Evolutionary conservation across 2,113 vertebrate species (phyloP), one percentile per base, ranked within the genome.

Genomic region (Xiphophorus couchianus): DNA sequence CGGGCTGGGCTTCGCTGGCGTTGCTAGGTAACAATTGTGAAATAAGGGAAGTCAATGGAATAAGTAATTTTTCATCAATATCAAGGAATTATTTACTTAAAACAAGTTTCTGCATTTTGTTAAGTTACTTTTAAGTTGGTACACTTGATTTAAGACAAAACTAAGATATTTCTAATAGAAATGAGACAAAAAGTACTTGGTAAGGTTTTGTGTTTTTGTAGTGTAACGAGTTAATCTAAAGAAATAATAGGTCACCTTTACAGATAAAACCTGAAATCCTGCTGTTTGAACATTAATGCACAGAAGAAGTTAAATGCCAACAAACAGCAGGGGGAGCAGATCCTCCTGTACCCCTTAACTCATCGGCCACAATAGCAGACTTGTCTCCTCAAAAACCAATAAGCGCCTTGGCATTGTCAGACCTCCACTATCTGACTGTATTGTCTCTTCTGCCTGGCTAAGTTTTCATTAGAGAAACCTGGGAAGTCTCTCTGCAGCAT

Each of bases 391-490:
- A 74, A 80, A 90, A 87, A 90, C 68, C 84, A 91, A 88, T 73
- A 88, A 78, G 66, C 71, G 77, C 66, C 71, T 80, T 86, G 71
- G 69, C 71, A 78, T 83, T 89, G 80, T 80, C 70, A 77, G 70
- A 37, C 51, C 42, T 69, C 80, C 75, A 81, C 80, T 92, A 86
- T 91, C 82, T n/a, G 72, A 67, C 86, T 80, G 74, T 76, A 90
- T 89, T 85, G 86, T 90, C 85, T 84, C 68, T 82, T 89, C 73
- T 87, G 74, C 74, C 67, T 86, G 60, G 85, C 88, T 85, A 80
- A 80, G 77, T 89, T 93, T 94, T 93, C 89, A 93, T 93, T 94
- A 91, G 92, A 91, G 22, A 81, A 83, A 84, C 54, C 72, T 71
- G 74, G 83, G 44, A 69, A 73, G 67, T 37, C 61, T 70, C 74